Percentiles rank a stretch among this genome's conserved stretches.
phyloP scores from a whole-genome alignment of 2,888 invertebrate genomes.

The Hesperia comma region DNA sequence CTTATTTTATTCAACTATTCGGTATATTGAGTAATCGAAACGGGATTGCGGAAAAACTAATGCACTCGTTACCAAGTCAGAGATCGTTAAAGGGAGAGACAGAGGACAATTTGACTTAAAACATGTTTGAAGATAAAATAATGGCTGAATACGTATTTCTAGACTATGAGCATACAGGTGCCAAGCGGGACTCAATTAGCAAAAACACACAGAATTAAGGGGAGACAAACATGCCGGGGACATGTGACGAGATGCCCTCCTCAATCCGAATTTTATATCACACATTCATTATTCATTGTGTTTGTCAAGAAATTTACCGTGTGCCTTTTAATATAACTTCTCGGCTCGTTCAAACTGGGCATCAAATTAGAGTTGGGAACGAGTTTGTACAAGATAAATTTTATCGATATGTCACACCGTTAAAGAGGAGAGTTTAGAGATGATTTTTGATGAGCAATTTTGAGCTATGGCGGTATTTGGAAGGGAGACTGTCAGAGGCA shows the following conservation, averaged over 20 bases:
- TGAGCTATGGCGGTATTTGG: no score
- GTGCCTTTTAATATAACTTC: constrained; percentile 84
- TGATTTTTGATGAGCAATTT: background rate
- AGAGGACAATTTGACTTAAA: constrained; percentile 51
- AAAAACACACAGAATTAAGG: constrained; percentile 82
- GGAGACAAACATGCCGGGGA: constrained; percentile 77
- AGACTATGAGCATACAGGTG: constrained; percentile 58
- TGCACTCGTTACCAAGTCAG: background rate
- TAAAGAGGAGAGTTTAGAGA: background rate
- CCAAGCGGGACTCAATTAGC: constrained; percentile 78
- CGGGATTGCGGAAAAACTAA: constrained; percentile 1
- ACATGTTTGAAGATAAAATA: constrained; percentile 60
- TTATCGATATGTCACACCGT: constrained; percentile 47
- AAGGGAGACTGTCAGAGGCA: no score
- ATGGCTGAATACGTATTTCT: constrained; percentile 55
- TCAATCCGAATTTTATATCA: constrained; percentile 82
- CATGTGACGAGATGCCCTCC: constrained; percentile 72
- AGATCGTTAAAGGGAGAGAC: no score
- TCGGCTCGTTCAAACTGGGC: constrained; percentile 52
- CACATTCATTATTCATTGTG: constrained; percentile 80
- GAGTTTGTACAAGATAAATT: constrained; percentile 66
- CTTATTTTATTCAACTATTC: constrained; percentile 20
- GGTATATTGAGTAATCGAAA: constrained; percentile 14
- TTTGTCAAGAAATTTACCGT: constrained; percentile 82
- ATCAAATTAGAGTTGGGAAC: constrained; percentile 76